phyloP scores from a whole-genome alignment of 2,113 vertebrate genomes.

The Gasterosteus aculeatus region DNA sequence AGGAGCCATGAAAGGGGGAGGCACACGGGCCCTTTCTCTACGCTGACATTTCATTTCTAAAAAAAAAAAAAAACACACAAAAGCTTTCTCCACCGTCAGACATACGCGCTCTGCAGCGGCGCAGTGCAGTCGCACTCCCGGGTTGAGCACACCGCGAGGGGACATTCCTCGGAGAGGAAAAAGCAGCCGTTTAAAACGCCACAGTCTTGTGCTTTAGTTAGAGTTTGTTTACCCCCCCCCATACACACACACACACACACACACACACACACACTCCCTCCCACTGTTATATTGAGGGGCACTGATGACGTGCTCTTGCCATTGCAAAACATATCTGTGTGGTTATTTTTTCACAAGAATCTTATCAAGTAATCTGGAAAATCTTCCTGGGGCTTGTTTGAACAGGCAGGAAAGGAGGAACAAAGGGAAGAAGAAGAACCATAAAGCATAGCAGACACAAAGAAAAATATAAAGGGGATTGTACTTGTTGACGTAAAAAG shows the following conservation, averaged over 20 bases:
- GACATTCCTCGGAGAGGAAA: constrained; percentile 72
- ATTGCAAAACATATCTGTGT: constrained; percentile 34
- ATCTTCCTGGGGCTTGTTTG: constrained; percentile 9
- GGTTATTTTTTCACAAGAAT: constrained; percentile 50
- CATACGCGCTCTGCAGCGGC: constrained; percentile 31
- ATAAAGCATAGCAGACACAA: constrained; percentile 8
- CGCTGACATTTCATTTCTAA: constrained; percentile 59
- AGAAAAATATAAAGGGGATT: constrained; percentile 15
- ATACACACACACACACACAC: neutral
- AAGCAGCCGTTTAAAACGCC: constrained; percentile 57
- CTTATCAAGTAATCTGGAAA: constrained; percentile 40
- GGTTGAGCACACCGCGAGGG: constrained; percentile 47
- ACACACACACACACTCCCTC: neutral
- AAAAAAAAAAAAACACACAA: constrained; percentile 37
- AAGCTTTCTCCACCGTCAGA: constrained; percentile 50
- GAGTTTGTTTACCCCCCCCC: constrained; percentile 64
- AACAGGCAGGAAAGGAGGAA: constrained; percentile 13
- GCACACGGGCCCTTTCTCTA: constrained; percentile 42
- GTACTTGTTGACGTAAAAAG: neutral
- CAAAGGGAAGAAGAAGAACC: neutral
- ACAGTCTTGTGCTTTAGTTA: constrained; percentile 60
- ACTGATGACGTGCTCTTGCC: constrained; percentile 58
- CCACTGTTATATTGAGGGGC: constrained; percentile 24
- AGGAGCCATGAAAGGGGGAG: constrained; percentile 26
- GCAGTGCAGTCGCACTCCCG: constrained; percentile 21